Base-by-base conservation (phyloP, 2,113 vertebrate genomes). In the Nesoenas mayeri region DNA sequence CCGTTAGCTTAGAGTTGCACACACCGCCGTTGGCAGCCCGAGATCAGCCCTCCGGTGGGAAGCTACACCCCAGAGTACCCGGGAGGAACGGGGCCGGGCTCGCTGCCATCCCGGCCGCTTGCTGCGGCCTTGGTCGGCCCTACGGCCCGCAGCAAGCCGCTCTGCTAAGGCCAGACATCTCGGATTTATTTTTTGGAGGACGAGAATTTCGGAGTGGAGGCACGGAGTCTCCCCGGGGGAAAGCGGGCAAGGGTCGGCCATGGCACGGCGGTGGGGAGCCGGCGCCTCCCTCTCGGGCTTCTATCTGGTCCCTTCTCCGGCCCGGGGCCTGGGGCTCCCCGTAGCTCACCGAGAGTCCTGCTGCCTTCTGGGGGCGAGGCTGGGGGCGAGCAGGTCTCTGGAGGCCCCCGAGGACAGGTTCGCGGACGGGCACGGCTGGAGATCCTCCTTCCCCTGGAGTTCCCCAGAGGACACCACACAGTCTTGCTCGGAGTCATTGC, bases 391-490 rank as follows among this genome's bases (percentile, higher is more conserved):
- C 17, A 96, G 86, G 57, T 98, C 94, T 72, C 98, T 88, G 44
- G 98, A 51, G 66, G 88, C 51, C 57, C 66, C 85, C 25, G 94
- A 92, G 34, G 92, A 38, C 17, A 95, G 48, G 9, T 90, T 96
- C 10, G 93, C 88, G 2, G 92, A 20, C 1, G 91, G 79, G 1
- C 96, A 95, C 5, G 79, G 71, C 15, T 92, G 98, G 85, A 88
- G 74, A 19, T 98, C 97, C 91, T 99, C 99, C 50, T 97, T 98
- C 53, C 62, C 54, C 22, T 71, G 85, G 38, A 98, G 97, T 75
- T 99, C 98, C 3, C 98, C 99, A 0, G 99, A 99, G 73, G 98
- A 98, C 93, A 99, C 98, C 12, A 98, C 98, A n/a, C 98, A 99
- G 98, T 99, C 99, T 95, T 99, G 99, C 91, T 99, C 99, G 0